Evolutionary conservation across 2,113 vertebrate genomes (phyloP), one percentile per base, ranked within the genome.

Genomic region (Henicopernis longicauda): DNA sequence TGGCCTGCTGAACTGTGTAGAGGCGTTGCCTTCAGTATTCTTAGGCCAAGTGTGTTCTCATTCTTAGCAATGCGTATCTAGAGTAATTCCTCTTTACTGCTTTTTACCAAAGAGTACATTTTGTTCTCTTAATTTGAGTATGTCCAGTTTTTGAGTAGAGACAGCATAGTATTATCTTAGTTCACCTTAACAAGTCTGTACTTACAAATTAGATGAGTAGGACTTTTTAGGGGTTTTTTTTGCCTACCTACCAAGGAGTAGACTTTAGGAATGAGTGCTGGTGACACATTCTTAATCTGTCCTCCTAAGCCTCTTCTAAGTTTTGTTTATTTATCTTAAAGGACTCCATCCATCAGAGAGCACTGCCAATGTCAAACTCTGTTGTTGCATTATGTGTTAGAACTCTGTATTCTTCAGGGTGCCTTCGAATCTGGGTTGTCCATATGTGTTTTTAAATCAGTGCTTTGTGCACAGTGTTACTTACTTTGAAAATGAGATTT

Each of bases 401-500:
- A 84, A 11, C 40, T 82, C 29, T 38, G 7, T 12, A 3, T 89
- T 93, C 25, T 40, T 78, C 16, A 45, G 25, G 12, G 9, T 80
- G 21, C 36, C 52, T 82, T 86, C 45, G 72, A 22, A 52, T 81
- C 16, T 86, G 57, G n/a, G 16, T 59, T 84, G 16, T 65, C 57
- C 7, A 0, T 88, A 11, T 69, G 9, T 69, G 31, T 67, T 71
- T 79, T 86, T 85, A 62, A 91, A 72, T 91, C 21, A 58, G 14
- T 84, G 62, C 31, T 87, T 65, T 90, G 26, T 69, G 42, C 42
- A 44, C 82, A 63, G 40, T 81, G 61, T 92, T 83, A 18, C 32
- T 38, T 82, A 27, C 47, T 82, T 74, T 71, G 91, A 95, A 93
- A 96, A 96, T 96, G 80, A 93, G 47, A 59, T 63, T 81, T 95